A percentile compares a stretch with the other conserved stretches of the same genome.
phyloP scores from a whole-genome alignment of 2,113 vertebrate genomes.

The Sinocyclocheilus grahami region DNA sequence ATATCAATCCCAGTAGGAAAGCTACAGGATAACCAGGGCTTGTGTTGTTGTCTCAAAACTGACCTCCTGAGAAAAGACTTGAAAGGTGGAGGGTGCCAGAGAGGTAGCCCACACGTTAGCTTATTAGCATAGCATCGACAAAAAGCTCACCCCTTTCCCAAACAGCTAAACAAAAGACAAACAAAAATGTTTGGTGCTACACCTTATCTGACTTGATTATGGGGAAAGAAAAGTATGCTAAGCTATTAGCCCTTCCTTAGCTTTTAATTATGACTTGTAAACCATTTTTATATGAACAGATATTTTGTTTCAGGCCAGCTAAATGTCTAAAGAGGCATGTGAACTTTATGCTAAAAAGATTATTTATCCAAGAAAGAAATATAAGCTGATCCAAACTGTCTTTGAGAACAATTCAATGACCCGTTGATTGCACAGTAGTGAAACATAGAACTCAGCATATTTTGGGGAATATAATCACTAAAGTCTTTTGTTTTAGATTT shows the following conservation, averaged over 20 bases:
- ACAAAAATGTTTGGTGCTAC: conserved; percentile 69
- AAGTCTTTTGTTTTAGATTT: conserved; percentile 66
- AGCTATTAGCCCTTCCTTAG: conserved; percentile 67
- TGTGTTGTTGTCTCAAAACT: conserved; percentile 32
- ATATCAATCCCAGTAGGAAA: conserved; percentile 10
- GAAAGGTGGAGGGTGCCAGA: conserved; percentile 69
- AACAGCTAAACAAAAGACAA: conserved; percentile 10
- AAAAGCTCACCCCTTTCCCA: conserved; percentile 47
- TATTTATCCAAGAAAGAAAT: conserved; percentile 79
- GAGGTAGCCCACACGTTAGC: conserved; percentile 70
- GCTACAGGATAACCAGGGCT: conserved; percentile 34
- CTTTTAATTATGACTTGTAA: conserved; percentile 69
- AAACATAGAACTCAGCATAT: conserved; percentile 72
- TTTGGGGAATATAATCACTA: conserved; percentile 84
- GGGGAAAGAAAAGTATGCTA: conserved; percentile 66
- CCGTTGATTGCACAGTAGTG: conserved; percentile 76
- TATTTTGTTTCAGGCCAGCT: conserved; percentile 72
- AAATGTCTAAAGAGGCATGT: conserved; percentile 70
- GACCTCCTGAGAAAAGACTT: conserved; percentile 78
- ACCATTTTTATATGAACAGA: conserved; percentile 62
- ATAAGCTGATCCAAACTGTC: conserved; percentile 82
- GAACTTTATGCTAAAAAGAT: conserved; percentile 75
- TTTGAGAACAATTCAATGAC: conserved; percentile 75
- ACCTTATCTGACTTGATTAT: conserved; percentile 70
- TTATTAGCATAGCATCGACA: conserved; percentile 70